These are phyloP conservation scores for Proteles cristata DNA, from an alignment of 2,113 vertebrate genomes.

Conservation along the genomic window DNA sequence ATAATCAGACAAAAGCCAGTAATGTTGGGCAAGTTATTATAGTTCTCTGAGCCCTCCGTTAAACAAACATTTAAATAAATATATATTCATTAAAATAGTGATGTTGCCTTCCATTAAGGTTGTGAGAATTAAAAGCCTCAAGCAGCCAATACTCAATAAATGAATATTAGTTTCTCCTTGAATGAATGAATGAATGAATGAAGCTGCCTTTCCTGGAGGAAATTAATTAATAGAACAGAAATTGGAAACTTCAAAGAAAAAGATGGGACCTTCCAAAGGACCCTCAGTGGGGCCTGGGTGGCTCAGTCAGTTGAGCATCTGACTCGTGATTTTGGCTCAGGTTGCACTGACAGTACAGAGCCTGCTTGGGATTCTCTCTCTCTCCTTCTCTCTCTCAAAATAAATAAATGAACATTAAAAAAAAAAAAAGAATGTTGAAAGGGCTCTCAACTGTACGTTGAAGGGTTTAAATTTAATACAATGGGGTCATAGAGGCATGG, in stretches of 20 bases:
- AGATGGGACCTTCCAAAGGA: background rate
- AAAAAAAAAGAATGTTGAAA: background rate
- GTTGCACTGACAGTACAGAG: too few relatives aligned
- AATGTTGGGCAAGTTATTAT: slow-evolving; percentile 2
- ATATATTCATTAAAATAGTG: slow-evolving; percentile 31
- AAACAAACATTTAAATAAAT: background rate
- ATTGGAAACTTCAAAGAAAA: slow-evolving; percentile 47
- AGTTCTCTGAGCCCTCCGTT: background rate
- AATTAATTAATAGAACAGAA: background rate
- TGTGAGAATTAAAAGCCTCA: background rate
- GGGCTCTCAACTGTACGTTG: background rate
- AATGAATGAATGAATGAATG: slow-evolving; percentile 3
- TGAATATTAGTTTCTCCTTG: background rate
- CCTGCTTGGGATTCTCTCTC: too few relatives aligned
- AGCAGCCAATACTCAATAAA: background rate
- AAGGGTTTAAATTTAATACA: background rate
- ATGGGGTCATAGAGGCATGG: background rate
- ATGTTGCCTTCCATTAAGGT: background rate
- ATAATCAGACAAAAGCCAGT: slow-evolving; percentile 13
- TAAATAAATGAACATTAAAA: too few relatives aligned
- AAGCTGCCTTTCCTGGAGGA: background rate
- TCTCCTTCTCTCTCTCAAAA: too few relatives aligned
- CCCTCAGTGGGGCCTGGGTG: background rate
- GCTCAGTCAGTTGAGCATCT: too few relatives aligned
- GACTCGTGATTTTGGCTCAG: too few relatives aligned